Conservation (phyloP, 23 tunicate genomes). For the Styela clava region DNA sequence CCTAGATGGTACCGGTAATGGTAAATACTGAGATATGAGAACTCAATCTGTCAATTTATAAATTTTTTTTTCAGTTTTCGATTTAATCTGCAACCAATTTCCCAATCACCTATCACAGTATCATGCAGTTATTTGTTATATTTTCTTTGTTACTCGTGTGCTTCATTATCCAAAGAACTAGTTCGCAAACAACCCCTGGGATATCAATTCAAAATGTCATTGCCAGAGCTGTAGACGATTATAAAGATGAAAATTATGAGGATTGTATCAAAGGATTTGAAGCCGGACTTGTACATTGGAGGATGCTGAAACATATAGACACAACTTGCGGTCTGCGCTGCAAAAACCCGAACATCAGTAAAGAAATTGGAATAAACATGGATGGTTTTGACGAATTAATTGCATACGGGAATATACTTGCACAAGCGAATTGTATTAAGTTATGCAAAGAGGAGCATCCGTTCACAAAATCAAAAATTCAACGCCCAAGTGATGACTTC, state of each 20-base stretch:
- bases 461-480: conserved; percentile 14
- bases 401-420: conserved; percentile 44
- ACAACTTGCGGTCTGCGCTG: conserved; percentile 36
- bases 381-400: conserved; percentile 32
- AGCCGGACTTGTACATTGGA: conserved; percentile 49
- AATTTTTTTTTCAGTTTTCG: too few relatives aligned
- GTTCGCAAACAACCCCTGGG: background rate
- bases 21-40: too few relatives aligned
- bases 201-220: conserved; percentile 16
- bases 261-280: conserved; percentile 40
- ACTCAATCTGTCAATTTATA: too few relatives aligned
- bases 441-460: conserved; percentile 85
- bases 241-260: conserved; percentile 27
- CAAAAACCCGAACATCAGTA: conserved; percentile 32
- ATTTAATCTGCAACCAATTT: too few relatives aligned
- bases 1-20: too few relatives aligned
- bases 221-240: conserved; percentile 10
- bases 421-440: conserved; percentile 69
- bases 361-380: conserved; percentile 38
- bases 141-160: too few relatives aligned
- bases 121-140: too few relatives aligned
- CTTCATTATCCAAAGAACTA: background rate
- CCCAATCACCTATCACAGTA: too few relatives aligned
- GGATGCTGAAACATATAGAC: conserved; percentile 37
- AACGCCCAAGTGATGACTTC: conserved; percentile 28